A percentile compares a stretch with the other conserved stretches of the same genome.
Evolutionary conservation across 2,113 vertebrate species (phyloP).

Genomic region (Clinocottus analis): DNA sequence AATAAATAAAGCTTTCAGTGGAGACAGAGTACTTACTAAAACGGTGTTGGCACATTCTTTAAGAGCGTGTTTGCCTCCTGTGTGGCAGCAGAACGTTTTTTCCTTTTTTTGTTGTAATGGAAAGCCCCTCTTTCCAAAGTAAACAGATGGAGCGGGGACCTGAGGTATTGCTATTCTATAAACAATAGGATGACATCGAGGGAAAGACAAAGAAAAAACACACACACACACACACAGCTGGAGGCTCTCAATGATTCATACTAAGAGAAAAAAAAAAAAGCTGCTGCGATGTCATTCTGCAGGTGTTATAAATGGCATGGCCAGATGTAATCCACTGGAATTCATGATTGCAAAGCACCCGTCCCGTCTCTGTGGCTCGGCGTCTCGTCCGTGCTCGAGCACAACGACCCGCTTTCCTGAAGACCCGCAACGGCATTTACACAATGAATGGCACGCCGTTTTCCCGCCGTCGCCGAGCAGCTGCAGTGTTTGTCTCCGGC

Average conservation of each 20-base stretch:
- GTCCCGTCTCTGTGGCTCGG: slow-evolving; percentile 9
- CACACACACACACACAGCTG: slow-evolving; percentile 25
- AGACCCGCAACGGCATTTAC: slow-evolving; percentile 19
- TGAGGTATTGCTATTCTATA: slow-evolving; percentile 56
- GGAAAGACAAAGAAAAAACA: slow-evolving; percentile 6
- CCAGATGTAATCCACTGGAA: slow-evolving; percentile 44
- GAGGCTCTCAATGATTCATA: slow-evolving; percentile 54
- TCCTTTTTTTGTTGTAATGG: slow-evolving; percentile 13
- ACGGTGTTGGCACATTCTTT: slow-evolving; percentile 48
- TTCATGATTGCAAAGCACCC: slow-evolving; percentile 30
- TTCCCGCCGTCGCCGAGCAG: slow-evolving; percentile 16
- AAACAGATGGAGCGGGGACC: slow-evolving; percentile 57
- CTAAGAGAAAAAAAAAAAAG: slow-evolving; percentile 46
- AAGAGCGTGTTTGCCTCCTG: slow-evolving; percentile 36
- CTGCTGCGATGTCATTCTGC: slow-evolving; percentile 43
- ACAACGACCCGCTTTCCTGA: slow-evolving; percentile 31
- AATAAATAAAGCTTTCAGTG: slow-evolving; percentile 52
- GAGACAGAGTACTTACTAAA: slow-evolving; percentile 42
- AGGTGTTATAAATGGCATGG: slow-evolving; percentile 52
- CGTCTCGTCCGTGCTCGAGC: slow-evolving; percentile 34
- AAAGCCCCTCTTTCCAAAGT: slow-evolving; percentile 33
- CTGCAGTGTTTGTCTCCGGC: slow-evolving; percentile 43
- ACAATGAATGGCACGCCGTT: slow-evolving; percentile 19
- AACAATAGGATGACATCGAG: slow-evolving; percentile 59
- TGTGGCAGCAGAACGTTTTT: slow-evolving; percentile 19